A percentile compares a stretch with the other conserved stretches of the same genome.
These are phyloP conservation scores for Cantharis nigra DNA, from an alignment of 2,888 invertebrate genomes.

Conservation along the genomic window DNA sequence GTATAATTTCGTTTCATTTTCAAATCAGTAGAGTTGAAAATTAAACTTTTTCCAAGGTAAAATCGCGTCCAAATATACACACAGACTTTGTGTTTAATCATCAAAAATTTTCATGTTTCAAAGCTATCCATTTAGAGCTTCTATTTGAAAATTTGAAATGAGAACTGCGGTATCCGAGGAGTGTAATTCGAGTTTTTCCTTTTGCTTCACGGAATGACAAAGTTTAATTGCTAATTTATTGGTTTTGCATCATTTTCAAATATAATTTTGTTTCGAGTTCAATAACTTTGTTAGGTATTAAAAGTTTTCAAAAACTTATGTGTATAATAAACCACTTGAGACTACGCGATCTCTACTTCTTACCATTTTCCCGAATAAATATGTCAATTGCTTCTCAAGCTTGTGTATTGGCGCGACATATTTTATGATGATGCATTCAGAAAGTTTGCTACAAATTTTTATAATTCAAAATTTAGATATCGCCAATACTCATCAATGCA, in stretches of 20 bases:
- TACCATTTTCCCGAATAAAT: not conserved
- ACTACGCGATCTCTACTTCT: not conserved
- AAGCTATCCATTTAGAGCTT: not conserved
- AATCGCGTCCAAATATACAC: not conserved
- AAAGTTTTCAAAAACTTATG: not conserved
- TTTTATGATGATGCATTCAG: not conserved
- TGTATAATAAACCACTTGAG: not conserved
- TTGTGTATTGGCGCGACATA: not conserved
- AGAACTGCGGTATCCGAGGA: not conserved
- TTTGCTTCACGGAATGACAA: not conserved
- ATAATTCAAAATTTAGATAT: not conserved
- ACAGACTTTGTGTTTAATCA: not conserved
- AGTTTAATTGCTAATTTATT: not conserved
- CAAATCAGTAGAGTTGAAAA: not conserved
- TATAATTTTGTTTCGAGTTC: not conserved
- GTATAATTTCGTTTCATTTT: conserved; percentile 19
- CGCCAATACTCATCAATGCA: not conserved
- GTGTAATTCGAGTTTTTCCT: not conserved
- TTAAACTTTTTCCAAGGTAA: not conserved
- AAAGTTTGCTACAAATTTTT: not conserved
- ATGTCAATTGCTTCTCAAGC: not conserved
- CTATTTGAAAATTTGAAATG: not conserved
- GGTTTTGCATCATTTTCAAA: not conserved
- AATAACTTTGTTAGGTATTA: not conserved
- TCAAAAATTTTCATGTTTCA: not conserved